These are phyloP conservation scores for Bombycilla garrulus DNA, from an alignment of 2,113 vertebrate species.

Conservation along the genomic window DNA sequence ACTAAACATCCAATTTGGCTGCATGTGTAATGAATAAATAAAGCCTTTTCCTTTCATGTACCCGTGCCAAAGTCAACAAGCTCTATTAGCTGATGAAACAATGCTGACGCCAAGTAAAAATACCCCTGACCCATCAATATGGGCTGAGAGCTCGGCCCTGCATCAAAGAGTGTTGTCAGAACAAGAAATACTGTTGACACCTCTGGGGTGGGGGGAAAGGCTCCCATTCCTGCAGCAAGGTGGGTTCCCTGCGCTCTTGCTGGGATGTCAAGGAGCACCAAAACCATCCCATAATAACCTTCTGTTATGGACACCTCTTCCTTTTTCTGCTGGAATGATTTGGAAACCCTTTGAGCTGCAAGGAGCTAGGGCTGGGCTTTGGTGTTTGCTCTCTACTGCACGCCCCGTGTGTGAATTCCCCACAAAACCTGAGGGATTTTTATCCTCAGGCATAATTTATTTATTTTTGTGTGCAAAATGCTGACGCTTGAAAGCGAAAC, in stretches of 20 bases:
- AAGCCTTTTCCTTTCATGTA: conserved; percentile 30
- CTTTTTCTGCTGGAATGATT: not conserved
- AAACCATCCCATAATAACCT: fast-evolving
- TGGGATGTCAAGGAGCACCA: not conserved
- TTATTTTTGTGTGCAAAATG: not conserved
- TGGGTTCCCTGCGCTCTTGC: not conserved
- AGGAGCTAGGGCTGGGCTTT: not conserved
- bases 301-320: not conserved
- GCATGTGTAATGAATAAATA: conserved; percentile 55
- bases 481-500: not conserved
- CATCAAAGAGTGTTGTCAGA: conserved; percentile 14
- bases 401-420: fast-evolving
- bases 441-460: not conserved
- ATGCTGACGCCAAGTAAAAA: conserved; percentile 55
- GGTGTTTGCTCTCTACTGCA: not conserved
- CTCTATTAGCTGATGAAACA: conserved; percentile 58
- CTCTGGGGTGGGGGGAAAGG: not conserved
- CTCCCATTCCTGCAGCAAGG: not conserved
- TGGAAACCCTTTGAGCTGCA: not conserved
- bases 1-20: conserved; percentile 18
- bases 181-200: not conserved
- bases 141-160: conserved; percentile 24
- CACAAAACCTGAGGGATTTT: not conserved
- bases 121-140: conserved; percentile 45
- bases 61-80: conserved; percentile 39